Evolutionary conservation across 2,888 invertebrate genomes (phyloP).

Genomic region (Choreutis nemorana): DNA sequence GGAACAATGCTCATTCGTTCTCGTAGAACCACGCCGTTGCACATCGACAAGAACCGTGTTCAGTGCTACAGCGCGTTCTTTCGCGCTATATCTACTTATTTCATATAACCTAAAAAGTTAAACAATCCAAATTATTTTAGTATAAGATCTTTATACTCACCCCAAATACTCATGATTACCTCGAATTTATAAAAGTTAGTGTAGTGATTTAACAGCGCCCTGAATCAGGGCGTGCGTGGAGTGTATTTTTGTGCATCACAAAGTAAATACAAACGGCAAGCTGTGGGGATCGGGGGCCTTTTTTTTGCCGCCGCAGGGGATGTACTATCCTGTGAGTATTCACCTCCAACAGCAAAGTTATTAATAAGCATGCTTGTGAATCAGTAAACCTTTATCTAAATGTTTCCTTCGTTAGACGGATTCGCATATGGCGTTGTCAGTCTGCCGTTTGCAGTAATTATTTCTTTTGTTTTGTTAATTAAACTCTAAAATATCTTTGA

Average conservation of each 20-base stretch:
- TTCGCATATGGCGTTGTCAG: no score
- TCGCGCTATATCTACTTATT: slow-evolving; percentile 57
- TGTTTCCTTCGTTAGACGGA: no score
- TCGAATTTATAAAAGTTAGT: slow-evolving; percentile 57
- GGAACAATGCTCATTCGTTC: slow-evolving; percentile 19
- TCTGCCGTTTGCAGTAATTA: no score
- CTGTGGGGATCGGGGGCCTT: slow-evolving; percentile 97
- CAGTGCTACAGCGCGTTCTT: slow-evolving; percentile 61
- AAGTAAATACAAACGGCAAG: slow-evolving; percentile 83
- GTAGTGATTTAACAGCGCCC: slow-evolving; percentile 59
- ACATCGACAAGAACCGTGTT: slow-evolving; percentile 62
- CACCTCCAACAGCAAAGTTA: no score
- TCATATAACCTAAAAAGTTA: slow-evolving; percentile 58
- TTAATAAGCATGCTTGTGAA: no score
- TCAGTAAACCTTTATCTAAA: no score
- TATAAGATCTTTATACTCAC: slow-evolving; percentile 33
- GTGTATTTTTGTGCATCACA: slow-evolving; percentile 67
- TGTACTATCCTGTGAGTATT: slow-evolving; percentile 93
- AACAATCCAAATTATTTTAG: slow-evolving; percentile 40
- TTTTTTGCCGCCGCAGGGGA: slow-evolving; percentile 96
- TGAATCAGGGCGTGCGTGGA: slow-evolving; percentile 51
- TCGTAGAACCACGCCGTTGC: slow-evolving; percentile 23
- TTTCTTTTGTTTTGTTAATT: no score
- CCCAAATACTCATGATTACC: slow-evolving; percentile 57
- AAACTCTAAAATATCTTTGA: no score